These are phyloP conservation scores for Aphrophora alni DNA, from an alignment of 2,888 invertebrate genomes.

Conservation along the genomic window DNA sequence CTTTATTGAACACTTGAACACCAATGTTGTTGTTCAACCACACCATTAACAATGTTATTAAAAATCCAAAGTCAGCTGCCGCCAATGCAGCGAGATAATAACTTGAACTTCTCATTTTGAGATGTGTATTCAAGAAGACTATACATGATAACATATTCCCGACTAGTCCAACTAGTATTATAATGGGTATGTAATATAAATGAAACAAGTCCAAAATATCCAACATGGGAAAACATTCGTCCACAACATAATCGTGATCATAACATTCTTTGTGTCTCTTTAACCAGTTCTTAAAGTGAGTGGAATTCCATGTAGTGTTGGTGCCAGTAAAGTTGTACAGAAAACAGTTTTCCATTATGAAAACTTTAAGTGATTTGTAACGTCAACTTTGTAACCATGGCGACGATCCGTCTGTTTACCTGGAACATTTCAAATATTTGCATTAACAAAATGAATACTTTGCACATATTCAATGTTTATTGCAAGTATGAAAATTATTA, in stretches of 20 bases:
- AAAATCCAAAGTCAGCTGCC: conserved; percentile 65
- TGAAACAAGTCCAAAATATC: conserved; percentile 37
- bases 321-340: neutral
- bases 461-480: no score
- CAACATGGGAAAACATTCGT: conserved; percentile 35
- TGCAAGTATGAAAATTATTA: no score
- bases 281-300: neutral
- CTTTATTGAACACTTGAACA: conserved; percentile 59
- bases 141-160: conserved; percentile 67
- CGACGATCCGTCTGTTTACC: no score
- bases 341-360: neutral
- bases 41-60: conserved; percentile 62
- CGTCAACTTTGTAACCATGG: no score
- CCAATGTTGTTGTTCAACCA: conserved; percentile 62
- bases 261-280: neutral
- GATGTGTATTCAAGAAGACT: conserved; percentile 66
- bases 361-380: neutral
- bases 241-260: conserved; percentile 6
- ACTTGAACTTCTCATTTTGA: conserved; percentile 67
- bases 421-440: no score
- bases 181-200: conserved; percentile 62
- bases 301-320: neutral
- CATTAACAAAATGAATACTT: no score
- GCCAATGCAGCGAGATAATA: conserved; percentile 69
- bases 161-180: conserved; percentile 65